phyloP scores from a whole-genome alignment of 2,888 invertebrate genomes.

The Rutpela maculata region DNA sequence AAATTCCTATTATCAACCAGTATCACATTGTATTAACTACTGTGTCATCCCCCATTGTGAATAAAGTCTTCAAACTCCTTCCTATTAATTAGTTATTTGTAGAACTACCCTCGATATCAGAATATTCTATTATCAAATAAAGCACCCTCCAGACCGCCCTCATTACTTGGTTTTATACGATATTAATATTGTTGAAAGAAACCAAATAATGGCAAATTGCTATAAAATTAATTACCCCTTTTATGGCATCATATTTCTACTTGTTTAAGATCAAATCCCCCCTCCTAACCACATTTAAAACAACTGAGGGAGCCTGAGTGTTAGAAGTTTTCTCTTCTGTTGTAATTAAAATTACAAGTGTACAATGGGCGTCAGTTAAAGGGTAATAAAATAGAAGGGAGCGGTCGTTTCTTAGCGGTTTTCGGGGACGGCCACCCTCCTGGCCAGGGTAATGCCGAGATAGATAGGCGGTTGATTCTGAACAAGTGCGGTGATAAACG shows the following conservation, averaged over 20 bases:
- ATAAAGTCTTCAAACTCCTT: slow-evolving; percentile 11
- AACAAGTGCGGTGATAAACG: slow-evolving; percentile 73
- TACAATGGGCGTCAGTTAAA: slow-evolving; percentile 54
- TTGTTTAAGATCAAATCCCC: slow-evolving; percentile 45
- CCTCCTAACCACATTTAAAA: slow-evolving; percentile 32
- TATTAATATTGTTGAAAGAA: slow-evolving; percentile 59
- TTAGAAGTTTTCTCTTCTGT: slow-evolving; percentile 46
- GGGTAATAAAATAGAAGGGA: slow-evolving; percentile 53
- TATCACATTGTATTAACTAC: background rate
- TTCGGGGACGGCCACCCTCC: slow-evolving; percentile 45
- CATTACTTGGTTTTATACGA: slow-evolving; percentile 45
- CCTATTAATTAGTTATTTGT: slow-evolving; percentile 22
- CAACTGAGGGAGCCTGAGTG: slow-evolving; percentile 42
- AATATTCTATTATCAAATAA: slow-evolving; percentile 36
- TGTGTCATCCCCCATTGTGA: background rate
- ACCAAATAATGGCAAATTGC: slow-evolving; percentile 58
- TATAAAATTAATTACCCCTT: slow-evolving; percentile 64
- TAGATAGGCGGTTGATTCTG: slow-evolving; percentile 72
- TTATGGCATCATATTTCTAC: slow-evolving; percentile 56
- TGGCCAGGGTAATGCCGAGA: slow-evolving; percentile 62
- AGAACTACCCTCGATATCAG: slow-evolving; percentile 29
- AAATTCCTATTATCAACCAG: no score
- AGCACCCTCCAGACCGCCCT: slow-evolving; percentile 45
- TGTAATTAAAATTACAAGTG: slow-evolving; percentile 58
- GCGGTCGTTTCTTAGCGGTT: slow-evolving; percentile 56